Conservation (phyloP, 2,797 vertebrate species). For the Anabas testudineus region DNA sequence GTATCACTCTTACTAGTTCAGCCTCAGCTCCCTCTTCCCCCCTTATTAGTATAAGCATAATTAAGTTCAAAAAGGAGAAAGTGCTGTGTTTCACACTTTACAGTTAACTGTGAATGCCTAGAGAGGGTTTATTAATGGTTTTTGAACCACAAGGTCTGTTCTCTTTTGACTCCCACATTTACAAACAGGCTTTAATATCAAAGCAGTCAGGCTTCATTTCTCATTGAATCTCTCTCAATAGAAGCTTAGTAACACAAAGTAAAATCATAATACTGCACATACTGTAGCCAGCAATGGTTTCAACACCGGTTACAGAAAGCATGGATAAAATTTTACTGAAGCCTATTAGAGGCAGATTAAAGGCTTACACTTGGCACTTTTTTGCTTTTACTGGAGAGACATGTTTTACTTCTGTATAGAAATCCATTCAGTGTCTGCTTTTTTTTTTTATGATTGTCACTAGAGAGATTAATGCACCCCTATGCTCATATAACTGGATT, state of each 20-base stretch:
- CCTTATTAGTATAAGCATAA: too few relatives aligned
- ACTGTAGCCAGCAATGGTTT: conserved; percentile 31
- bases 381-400: conserved; percentile 46
- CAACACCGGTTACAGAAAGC: conserved; percentile 37
- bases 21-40: background rate
- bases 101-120: background rate
- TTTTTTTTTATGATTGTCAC: conserved; percentile 50
- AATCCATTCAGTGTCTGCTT: conserved; percentile 44
- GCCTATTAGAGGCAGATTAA: conserved; percentile 70
- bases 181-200: conserved; percentile 34
- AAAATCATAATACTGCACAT: conserved; percentile 28
- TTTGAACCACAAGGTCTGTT: conserved; percentile 6
- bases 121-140: background rate
- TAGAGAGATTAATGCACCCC: conserved; percentile 41
- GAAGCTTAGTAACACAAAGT: conserved; percentile 45
- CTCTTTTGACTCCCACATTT: conserved; percentile 25
- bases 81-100: too few relatives aligned
- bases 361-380: conserved; percentile 61
- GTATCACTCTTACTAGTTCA: background rate
- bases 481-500: conserved; percentile 22
- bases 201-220: conserved; percentile 36
- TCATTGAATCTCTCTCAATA: conserved; percentile 43
- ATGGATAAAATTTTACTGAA: conserved; percentile 43
- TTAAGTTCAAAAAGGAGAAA: too few relatives aligned
- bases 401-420: conserved; percentile 44